Conservation (phyloP, 1,140 invertebrate genomes). For the Oedothorax gibbosus region DNA sequence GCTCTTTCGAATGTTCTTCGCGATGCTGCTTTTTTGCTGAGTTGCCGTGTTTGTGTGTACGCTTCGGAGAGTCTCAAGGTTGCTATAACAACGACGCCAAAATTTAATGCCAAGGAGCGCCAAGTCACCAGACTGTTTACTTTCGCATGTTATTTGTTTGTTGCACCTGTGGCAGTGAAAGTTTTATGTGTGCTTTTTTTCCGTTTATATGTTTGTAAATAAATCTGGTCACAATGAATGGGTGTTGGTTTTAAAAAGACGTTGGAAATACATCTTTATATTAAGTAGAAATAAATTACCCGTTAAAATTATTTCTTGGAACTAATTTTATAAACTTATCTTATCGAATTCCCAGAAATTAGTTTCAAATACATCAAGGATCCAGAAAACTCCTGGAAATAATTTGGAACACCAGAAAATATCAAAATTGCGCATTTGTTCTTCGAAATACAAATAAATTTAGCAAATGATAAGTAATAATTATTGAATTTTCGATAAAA, state of each 20-base stretch:
- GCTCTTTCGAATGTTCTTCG: neutral
- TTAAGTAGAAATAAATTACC: neutral
- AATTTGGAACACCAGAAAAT: too few relatives aligned
- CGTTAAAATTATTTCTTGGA: too few relatives aligned
- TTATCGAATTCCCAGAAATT: too few relatives aligned
- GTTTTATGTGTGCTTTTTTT: constrained; percentile 5
- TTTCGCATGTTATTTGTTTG: neutral
- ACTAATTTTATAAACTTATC: too few relatives aligned
- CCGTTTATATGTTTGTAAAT: neutral
- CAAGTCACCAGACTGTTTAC: neutral
- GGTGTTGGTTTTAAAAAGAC: neutral
- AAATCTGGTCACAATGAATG: too few relatives aligned
- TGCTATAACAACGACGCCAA: constrained; percentile 54
- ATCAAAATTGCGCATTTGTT: too few relatives aligned
- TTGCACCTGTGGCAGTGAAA: constrained; percentile 16
- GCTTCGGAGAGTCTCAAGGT: constrained; percentile 17
- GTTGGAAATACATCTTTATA: neutral
- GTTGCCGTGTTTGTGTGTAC: constrained; percentile 49
- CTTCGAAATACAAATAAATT: too few relatives aligned
- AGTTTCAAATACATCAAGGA: too few relatives aligned
- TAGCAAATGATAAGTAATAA: too few relatives aligned
- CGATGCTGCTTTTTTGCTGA: constrained; percentile 37
- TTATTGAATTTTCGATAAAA: too few relatives aligned
- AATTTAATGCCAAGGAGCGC: neutral
- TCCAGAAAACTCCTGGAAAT: too few relatives aligned